These are phyloP conservation scores for Bujurquina vittata DNA, from an alignment of 2,113 vertebrate species.

Conservation along the genomic window DNA sequence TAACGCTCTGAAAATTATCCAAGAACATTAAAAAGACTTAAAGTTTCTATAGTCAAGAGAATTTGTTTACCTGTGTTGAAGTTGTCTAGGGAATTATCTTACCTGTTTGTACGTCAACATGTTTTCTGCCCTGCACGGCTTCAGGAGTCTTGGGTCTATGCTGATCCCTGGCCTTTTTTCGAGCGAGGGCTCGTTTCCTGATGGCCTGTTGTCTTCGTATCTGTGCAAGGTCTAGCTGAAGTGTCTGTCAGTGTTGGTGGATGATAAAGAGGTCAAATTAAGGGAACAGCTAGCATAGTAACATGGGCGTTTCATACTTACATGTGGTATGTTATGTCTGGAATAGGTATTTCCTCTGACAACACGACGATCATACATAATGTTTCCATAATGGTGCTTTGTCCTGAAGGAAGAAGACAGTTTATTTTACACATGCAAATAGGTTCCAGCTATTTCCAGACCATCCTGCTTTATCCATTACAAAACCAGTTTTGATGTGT, in stretches of 20 bases:
- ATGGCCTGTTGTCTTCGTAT: constrained; percentile 77
- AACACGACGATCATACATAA: constrained; percentile 91
- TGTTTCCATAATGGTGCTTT: constrained; percentile 79
- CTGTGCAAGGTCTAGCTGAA: constrained; percentile 73
- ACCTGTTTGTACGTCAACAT: constrained; percentile 92
- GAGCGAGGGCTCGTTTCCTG: constrained; percentile 72
- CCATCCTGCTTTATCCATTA: background rate
- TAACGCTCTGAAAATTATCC: constrained; percentile 84
- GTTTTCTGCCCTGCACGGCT: constrained; percentile 83
- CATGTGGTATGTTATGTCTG: constrained; percentile 62
- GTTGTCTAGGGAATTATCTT: background rate
- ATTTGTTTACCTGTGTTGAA: background rate
- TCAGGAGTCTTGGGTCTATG: constrained; percentile 75
- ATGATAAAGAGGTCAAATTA: background rate
- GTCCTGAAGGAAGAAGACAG: constrained; percentile 68
- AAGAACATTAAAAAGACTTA: background rate
- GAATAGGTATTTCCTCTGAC: constrained; percentile 90
- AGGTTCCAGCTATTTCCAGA: background rate
- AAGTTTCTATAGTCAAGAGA: background rate
- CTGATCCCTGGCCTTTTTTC: constrained; percentile 73
- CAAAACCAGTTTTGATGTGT: background rate
- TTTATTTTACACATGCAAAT: background rate
- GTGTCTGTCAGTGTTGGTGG: constrained; percentile 62
- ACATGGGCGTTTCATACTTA: constrained; percentile 33
- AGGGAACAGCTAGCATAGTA: background rate